Evolutionary conservation across 2,113 vertebrate genomes (phyloP), one percentile per base, ranked within the genome.

Genomic region (Ardeotis arabs): DNA sequence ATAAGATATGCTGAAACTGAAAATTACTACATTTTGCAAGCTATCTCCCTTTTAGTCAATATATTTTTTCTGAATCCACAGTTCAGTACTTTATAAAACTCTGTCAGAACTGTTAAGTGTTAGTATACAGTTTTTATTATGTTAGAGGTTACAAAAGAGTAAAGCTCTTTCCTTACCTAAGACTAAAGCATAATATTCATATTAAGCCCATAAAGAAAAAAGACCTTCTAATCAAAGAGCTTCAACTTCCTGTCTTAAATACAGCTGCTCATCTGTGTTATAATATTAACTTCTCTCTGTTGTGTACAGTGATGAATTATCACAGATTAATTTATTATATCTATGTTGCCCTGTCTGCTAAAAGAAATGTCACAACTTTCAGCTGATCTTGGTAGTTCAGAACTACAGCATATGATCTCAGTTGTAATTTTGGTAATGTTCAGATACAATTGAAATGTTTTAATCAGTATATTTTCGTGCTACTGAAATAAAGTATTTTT

Each of bases 121-220:
- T 58, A 91, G 47, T 33, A 39, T 11, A 59, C 79, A 78, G 16
- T 62, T 82, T 84, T 86, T 78, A 93, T 97, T 95, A 55, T 80
- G 49, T 94, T 81, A 73, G 91, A 93, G 79, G 45, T 66, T 89
- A 93, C 90, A 90, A 89, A 70, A 52, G 73, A 87, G 50, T 77
- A 93, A 94, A 94, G 60, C 64, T 94, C 80, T 93, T 89, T 50
- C 17, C 58, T 94, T 92, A 83, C 68, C 58, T 90, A 73, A 41
- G 63, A 59, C 49, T 83, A 59, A 93, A 94, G 59, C 59, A 87
- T 79, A 59, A 68, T 59, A 91, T 87, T 90, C 18, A 3, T 84
- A 56, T 83, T 90, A 78, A 64, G 39, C n/a, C 41, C 41, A 75
- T 33, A 73, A 20, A 45, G 45, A 50, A 58, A 72, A 67, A 25